Evolutionary conservation across 2,797 vertebrate genomes (phyloP).

Genomic region (Anas bernieri): DNA sequence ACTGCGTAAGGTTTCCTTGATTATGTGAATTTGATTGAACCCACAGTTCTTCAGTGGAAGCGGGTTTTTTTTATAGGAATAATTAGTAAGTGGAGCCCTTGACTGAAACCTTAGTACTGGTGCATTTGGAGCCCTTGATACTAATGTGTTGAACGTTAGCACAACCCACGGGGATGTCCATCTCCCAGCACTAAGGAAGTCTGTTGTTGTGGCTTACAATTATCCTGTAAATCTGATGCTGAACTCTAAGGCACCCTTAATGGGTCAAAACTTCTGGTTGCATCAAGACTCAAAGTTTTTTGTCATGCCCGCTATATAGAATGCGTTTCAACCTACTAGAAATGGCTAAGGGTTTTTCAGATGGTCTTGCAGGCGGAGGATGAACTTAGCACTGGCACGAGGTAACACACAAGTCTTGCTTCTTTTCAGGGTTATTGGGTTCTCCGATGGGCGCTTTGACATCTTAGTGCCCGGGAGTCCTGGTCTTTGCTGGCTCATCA

Average conservation of each 20-base stretch:
- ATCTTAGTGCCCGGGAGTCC: slow-evolving; percentile 45
- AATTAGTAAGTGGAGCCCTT: slow-evolving; percentile 51
- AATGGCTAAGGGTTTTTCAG: slow-evolving; percentile 5
- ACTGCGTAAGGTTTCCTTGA: slow-evolving; percentile 75
- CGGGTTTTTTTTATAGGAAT: slow-evolving; percentile 64
- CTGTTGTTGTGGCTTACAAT: slow-evolving; percentile 18
- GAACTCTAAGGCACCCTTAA: neutral
- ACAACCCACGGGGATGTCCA: slow-evolving; percentile 5
- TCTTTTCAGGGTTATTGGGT: slow-evolving; percentile 42
- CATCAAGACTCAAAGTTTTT: slow-evolving; percentile 24
- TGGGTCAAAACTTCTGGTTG: slow-evolving; percentile 15
- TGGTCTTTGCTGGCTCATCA: slow-evolving; percentile 63
- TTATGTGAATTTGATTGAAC: slow-evolving; percentile 74
- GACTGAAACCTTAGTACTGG: slow-evolving; percentile 63
- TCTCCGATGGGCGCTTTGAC: slow-evolving; percentile 56
- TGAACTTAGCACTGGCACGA: slow-evolving; percentile 28
- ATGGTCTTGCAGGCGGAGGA: slow-evolving; percentile 58
- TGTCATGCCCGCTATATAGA: slow-evolving; percentile 18
- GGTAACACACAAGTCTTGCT: slow-evolving; percentile 27
- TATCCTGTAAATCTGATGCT: slow-evolving; percentile 32
- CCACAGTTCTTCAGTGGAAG: slow-evolving; percentile 48
- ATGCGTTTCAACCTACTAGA: slow-evolving; percentile 18
- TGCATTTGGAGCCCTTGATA: slow-evolving; percentile 57
- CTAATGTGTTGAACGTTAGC: neutral
- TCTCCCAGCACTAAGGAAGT: slow-evolving; percentile 51